These are phyloP conservation scores for Platycheirus rosarum DNA, from an alignment of 2,888 invertebrate genomes.

Conservation along the genomic window DNA sequence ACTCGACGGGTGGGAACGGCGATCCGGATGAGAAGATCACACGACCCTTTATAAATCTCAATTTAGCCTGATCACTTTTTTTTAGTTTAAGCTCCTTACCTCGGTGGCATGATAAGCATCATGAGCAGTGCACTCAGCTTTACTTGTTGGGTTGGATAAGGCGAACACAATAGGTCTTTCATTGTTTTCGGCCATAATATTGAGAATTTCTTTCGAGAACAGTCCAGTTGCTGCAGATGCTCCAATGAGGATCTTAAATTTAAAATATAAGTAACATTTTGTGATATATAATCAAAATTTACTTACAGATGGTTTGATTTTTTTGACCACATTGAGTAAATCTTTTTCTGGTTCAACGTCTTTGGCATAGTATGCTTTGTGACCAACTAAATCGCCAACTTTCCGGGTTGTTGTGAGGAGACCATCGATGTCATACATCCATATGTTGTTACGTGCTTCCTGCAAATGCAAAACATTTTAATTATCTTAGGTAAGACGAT, in stretches of 20 bases:
- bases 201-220: constrained; percentile 93
- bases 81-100: constrained; percentile 84
- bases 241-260: constrained; percentile 85
- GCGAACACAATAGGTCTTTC: constrained; percentile 97
- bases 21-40: constrained; percentile 98
- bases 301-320: constrained; percentile 94
- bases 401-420: constrained; percentile 88
- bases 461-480: constrained; percentile 45
- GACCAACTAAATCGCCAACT: constrained; percentile 86
- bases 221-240: constrained; percentile 96
- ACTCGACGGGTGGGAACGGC: constrained; percentile 94
- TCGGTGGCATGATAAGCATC: constrained; percentile 95
- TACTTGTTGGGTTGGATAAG: constrained; percentile 98
- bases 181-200: constrained; percentile 93
- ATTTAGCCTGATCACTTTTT: not conserved
- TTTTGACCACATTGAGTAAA: constrained; percentile 90
- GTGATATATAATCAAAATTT: not conserved
- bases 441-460: constrained; percentile 94
- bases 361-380: constrained; percentile 89
- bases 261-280: not conserved
- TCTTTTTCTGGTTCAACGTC: constrained; percentile 90
- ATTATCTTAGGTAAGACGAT: not conserved
- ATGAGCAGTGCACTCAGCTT: constrained; percentile 99
- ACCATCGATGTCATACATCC: constrained; percentile 97
- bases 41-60: constrained; percentile 87